Conservation (phyloP, 2,113 vertebrate genomes). For the Galbula dea region DNA sequence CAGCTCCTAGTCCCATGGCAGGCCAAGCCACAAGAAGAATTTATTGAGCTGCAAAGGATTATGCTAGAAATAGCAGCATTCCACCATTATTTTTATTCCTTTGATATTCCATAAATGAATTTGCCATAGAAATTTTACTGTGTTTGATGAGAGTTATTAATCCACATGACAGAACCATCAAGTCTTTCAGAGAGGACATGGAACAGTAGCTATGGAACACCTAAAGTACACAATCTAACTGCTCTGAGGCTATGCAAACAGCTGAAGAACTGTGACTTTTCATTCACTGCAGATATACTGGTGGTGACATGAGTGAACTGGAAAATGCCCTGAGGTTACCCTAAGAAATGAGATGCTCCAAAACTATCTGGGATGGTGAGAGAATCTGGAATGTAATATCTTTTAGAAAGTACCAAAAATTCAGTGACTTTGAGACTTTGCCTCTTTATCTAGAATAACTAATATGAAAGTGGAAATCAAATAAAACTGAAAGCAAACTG, state of each 20-base stretch:
- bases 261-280: background rate
- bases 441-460: background rate
- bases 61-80: background rate
- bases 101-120: conserved; percentile 11
- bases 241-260: background rate
- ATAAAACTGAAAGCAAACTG: background rate
- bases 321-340: background rate
- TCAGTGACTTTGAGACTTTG: background rate
- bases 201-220: background rate
- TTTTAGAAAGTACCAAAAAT: background rate
- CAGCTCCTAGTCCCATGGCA: background rate
- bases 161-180: background rate
- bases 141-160: background rate
- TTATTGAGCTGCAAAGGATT: background rate
- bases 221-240: background rate
- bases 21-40: background rate
- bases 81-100: background rate
- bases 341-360: background rate
- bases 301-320: background rate
- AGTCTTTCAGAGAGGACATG: background rate
- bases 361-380: background rate
- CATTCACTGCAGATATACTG: background rate
- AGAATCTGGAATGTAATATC: background rate
- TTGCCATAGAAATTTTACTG: background rate
- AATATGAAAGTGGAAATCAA: background rate